Percentiles rank a stretch among this genome's conserved stretches.
phyloP scores from a whole-genome alignment of 2,888 invertebrate genomes.

The Phaonia tiefii region DNA sequence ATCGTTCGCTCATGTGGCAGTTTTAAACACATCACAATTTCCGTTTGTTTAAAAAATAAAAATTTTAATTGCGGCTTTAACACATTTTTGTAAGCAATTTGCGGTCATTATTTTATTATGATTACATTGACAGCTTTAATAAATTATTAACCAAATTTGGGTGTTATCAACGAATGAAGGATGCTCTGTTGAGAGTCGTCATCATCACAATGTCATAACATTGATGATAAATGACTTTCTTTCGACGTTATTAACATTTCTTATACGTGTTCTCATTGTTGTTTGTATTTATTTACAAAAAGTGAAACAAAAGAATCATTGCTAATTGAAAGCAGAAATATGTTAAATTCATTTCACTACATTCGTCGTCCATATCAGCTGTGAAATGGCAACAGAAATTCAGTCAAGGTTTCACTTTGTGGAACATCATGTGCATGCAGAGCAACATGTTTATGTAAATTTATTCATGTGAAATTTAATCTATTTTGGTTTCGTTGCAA shows the following conservation, averaged over 20 bases:
- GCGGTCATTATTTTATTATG: background rate
- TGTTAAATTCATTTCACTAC: too few species aligned
- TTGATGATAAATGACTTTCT: conserved; percentile 59
- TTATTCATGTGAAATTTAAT: conserved; percentile 58
- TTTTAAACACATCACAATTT: too few species aligned
- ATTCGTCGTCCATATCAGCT: conserved; percentile 3
- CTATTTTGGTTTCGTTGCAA: conserved; percentile 43
- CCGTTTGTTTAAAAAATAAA: too few species aligned
- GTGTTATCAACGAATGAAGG: conserved; percentile 22
- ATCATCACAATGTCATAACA: conserved; percentile 57
- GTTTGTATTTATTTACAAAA: background rate
- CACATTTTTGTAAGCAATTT: background rate
- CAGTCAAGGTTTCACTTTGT: conserved; percentile 61
- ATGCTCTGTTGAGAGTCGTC: conserved; percentile 22
- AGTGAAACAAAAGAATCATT: too few species aligned
- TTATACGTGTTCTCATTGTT: conserved; percentile 10
- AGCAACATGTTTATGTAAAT: conserved; percentile 38
- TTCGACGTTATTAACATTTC: conserved; percentile 39
- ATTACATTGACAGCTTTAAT: conserved; percentile 47
- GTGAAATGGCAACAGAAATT: conserved; percentile 25
- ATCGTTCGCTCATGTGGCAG: too few species aligned
- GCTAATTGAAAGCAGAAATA: too few species aligned
- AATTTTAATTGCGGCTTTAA: background rate
- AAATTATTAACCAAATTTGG: conserved; percentile 53
- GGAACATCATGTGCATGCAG: conserved; percentile 27